Percentiles rank a stretch among this genome's conserved stretches.
These are phyloP conservation scores for Synanthedon tipuliformis DNA, from an alignment of 2,888 invertebrate genomes.

Conservation along the genomic window DNA sequence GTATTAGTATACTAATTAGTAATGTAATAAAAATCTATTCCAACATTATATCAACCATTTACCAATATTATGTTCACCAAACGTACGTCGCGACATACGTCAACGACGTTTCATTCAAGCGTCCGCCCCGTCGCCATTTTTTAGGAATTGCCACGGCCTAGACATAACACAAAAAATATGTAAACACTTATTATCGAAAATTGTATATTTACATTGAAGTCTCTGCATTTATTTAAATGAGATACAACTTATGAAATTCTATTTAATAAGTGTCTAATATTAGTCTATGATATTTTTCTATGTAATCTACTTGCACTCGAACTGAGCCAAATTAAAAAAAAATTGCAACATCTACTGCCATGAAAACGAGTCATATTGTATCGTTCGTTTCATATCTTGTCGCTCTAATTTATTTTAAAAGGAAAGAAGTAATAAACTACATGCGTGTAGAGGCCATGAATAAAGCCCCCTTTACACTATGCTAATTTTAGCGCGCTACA, in stretches of 20 bases:
- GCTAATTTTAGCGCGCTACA: too few species aligned
- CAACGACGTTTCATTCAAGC: too few species aligned
- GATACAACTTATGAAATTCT: conserved; percentile 39
- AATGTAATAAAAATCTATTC: too few species aligned
- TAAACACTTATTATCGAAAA: conserved; percentile 30
- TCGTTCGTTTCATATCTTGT: neutral
- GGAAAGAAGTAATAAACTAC: neutral
- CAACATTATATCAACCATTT: too few species aligned
- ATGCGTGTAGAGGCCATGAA: too few species aligned
- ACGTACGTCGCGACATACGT: too few species aligned
- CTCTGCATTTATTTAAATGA: conserved; percentile 66
- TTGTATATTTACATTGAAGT: conserved; percentile 28
- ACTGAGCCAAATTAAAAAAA: neutral
- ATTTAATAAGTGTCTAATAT: conserved; percentile 16
- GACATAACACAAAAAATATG: too few species aligned
- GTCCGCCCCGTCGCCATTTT: too few species aligned
- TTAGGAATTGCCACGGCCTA: too few species aligned
- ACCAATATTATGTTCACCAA: too few species aligned
- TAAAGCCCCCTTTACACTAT: too few species aligned
- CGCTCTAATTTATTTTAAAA: neutral
- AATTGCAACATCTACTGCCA: neutral
- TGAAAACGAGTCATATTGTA: neutral
- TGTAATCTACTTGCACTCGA: neutral
- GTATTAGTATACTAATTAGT: too few species aligned
- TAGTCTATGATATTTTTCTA: neutral